These are phyloP conservation scores for Charanyca ferruginea DNA, from an alignment of 2,888 invertebrate species.

Conservation along the genomic window DNA sequence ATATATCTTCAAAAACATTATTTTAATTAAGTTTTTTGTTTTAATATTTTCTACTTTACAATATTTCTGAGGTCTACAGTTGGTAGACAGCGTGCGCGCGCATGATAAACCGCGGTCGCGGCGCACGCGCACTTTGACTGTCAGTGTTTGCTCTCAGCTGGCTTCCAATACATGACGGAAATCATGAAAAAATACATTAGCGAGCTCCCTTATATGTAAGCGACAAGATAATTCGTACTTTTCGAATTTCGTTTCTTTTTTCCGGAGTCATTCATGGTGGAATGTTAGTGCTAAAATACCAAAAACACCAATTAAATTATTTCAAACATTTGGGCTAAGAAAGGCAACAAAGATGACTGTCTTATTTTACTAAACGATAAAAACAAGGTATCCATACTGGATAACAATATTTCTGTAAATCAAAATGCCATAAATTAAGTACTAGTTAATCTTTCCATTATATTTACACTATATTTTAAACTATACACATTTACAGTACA, in stretches of 20 bases:
- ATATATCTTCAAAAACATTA: background rate
- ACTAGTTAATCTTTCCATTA: too few species aligned
- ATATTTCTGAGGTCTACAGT: constrained; percentile 20
- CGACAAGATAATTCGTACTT: too few species aligned
- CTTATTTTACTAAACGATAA: background rate
- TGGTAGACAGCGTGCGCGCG: constrained; percentile 16
- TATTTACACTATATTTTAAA: too few species aligned
- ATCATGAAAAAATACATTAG: constrained; percentile 16
- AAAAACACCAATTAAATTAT: background rate
- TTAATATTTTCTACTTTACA: background rate
- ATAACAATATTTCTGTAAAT: background rate
- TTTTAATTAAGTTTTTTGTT: background rate
- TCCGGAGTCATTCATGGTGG: background rate
- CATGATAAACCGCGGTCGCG: constrained; percentile 35
- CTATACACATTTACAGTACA: background rate
- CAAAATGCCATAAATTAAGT: too few species aligned
- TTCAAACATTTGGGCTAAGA: too few species aligned
- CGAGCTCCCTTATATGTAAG: background rate
- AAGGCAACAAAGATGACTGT: too few species aligned
- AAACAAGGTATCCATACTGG: too few species aligned
- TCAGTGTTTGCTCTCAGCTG: constrained; percentile 8
- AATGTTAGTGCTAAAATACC: background rate
- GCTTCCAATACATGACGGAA: constrained; percentile 18
- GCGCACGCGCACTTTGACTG: constrained; percentile 35
- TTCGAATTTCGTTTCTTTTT: background rate